phyloP scores from a whole-genome alignment of 2,113 vertebrate genomes.

The Ascaphus truei region DNA sequence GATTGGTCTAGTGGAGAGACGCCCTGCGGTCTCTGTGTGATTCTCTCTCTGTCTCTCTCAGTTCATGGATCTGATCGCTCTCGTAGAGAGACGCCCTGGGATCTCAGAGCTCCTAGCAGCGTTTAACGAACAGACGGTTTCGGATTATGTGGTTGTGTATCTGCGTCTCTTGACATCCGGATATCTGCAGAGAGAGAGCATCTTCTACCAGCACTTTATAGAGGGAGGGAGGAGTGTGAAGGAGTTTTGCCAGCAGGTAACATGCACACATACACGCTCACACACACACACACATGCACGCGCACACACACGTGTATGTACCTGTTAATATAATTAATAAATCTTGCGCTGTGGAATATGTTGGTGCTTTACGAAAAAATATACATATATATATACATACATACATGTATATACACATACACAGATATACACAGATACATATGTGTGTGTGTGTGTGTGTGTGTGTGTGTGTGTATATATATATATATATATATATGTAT shows the following conservation, averaged over 20 bases:
- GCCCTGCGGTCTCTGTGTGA: constrained; percentile 40
- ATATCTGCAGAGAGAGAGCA: constrained; percentile 84
- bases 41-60: constrained; percentile 38
- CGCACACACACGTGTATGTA: no score
- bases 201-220: constrained; percentile 92
- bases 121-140: constrained; percentile 92
- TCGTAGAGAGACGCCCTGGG: constrained; percentile 80
- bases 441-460: no score
- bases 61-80: constrained; percentile 92
- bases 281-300: no score
- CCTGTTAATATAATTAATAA: no score
- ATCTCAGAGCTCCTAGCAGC: constrained; percentile 76
- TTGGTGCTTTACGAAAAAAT: no score
- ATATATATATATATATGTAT: no score
- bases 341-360: no score
- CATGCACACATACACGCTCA: no score
- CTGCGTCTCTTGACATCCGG: constrained; percentile 88
- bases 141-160: constrained; percentile 91
- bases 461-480: no score
- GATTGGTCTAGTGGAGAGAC: constrained; percentile 86
- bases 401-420: no score
- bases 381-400: no score
- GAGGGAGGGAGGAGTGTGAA: constrained; percentile 89
- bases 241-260: constrained; percentile 89
- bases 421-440: no score